phyloP scores from a whole-genome alignment of 2,888 invertebrate genomes.

The Drepana falcataria region DNA sequence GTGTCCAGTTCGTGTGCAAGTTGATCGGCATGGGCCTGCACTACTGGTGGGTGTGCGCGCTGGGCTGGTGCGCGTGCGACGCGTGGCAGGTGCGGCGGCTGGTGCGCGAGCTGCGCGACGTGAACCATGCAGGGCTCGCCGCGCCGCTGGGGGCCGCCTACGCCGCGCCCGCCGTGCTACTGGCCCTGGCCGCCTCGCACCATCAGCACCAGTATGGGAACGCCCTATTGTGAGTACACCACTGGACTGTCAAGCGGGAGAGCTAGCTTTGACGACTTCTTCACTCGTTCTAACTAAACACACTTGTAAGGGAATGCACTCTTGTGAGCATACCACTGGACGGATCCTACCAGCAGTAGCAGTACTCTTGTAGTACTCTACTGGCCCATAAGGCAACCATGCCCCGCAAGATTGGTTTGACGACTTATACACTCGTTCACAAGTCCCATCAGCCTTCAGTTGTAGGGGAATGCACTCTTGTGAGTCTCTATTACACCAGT shows the following conservation, averaged over 20 bases:
- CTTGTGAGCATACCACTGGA: no score
- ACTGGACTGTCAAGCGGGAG: conserved; percentile 81
- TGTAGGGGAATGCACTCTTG: no score
- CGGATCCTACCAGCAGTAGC: no score
- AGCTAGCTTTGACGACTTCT: conserved; percentile 52
- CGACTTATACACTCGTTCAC: no score
- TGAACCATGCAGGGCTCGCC: conserved; percentile 96
- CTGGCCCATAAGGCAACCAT: no score
- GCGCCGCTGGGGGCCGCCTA: conserved; percentile 96
- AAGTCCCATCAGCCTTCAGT: no score
- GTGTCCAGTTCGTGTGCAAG: conserved; percentile 87
- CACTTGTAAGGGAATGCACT: no score
- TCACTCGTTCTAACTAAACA: no score
- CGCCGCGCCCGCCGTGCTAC: conserved; percentile 93
- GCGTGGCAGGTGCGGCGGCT: conserved; percentile 95
- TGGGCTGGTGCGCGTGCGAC: conserved; percentile 95
- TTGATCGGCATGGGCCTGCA: conserved; percentile 93
- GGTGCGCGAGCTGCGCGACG: conserved; percentile 96
- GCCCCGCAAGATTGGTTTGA: no score
- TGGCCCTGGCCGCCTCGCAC: conserved; percentile 94
- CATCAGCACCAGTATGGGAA: conserved; percentile 97
- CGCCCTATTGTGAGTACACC: conserved; percentile 89
- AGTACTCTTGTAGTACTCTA: no score
- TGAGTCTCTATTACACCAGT: no score
- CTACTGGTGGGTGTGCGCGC: conserved; percentile 94